These are phyloP conservation scores for Drosophila borborema DNA, from an alignment of 2,888 invertebrate species.

Conservation along the genomic window DNA sequence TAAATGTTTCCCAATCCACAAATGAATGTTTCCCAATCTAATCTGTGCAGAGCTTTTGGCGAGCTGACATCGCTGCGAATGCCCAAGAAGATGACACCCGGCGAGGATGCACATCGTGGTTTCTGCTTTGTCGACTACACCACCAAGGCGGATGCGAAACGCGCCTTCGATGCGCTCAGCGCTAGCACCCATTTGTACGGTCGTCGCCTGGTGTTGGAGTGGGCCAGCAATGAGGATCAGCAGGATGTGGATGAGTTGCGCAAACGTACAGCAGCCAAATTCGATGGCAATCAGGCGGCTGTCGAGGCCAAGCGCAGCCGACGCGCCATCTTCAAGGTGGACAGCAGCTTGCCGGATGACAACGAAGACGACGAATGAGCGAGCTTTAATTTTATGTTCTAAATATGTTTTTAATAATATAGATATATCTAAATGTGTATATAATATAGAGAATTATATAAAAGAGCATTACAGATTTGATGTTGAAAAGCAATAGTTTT, in stretches of 20 bases:
- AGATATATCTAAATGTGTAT: conserved; percentile 20
- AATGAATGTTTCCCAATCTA: not conserved
- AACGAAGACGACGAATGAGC: conserved; percentile 50
- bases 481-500: not conserved
- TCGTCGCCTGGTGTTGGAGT: conserved; percentile 96
- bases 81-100: conserved; percentile 93
- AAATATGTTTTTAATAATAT: conserved; percentile 13
- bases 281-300: conserved; percentile 79
- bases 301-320: conserved; percentile 83
- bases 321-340: conserved; percentile 85
- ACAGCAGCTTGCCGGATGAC: conserved; percentile 50
- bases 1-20: not conserved
- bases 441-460: conserved; percentile 21
- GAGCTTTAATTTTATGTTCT: not conserved
- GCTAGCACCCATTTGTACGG: conserved; percentile 99
- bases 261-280: conserved; percentile 92
- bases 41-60: conserved; percentile 92
- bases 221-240: conserved; percentile 89
- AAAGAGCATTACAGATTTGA: not conserved
- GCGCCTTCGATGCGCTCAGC: conserved; percentile 96
- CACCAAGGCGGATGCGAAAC: conserved; percentile 95
- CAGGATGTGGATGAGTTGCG: conserved; percentile 92
- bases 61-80: conserved; percentile 95
- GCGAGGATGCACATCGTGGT: conserved; percentile 92
- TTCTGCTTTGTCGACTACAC: conserved; percentile 98